Conservation (phyloP, 2,888 invertebrate genomes). For the Euspilapteryx auroguttella region DNA sequence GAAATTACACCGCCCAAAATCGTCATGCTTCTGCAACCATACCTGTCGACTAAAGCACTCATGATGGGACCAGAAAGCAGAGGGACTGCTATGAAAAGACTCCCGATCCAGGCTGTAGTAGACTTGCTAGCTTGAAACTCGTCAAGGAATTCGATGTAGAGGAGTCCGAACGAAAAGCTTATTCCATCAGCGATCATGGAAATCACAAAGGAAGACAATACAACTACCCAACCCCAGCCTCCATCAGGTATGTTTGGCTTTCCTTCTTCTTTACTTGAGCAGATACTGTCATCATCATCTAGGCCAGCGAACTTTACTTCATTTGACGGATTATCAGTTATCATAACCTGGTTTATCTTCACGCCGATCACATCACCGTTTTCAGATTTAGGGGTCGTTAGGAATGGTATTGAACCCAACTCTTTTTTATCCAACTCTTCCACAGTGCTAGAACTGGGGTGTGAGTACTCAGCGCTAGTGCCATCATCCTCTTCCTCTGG, state of each 20-base stretch:
- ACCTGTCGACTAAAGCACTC: slow-evolving; percentile 82
- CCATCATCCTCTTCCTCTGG: slow-evolving; percentile 36
- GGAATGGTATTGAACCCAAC: too few relatives aligned
- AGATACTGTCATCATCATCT: slow-evolving; percentile 16
- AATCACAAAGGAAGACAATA: slow-evolving; percentile 80
- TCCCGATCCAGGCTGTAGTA: slow-evolving; percentile 88
- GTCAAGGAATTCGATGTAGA: slow-evolving; percentile 80
- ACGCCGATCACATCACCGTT: neutral
- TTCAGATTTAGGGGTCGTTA: neutral
- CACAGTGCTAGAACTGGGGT: slow-evolving; percentile 18
- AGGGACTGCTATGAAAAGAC: slow-evolving; percentile 87
- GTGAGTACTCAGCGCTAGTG: slow-evolving; percentile 23
- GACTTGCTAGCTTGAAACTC: slow-evolving; percentile 82
- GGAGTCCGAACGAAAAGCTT: slow-evolving; percentile 88
- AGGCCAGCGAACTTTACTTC: slow-evolving; percentile 18
- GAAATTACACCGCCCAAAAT: slow-evolving; percentile 74
- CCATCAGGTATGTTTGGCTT: slow-evolving; percentile 74
- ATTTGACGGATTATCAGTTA: slow-evolving; percentile 11
- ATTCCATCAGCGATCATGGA: slow-evolving; percentile 92
- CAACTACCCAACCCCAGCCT: slow-evolving; percentile 90
- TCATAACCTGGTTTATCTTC: slow-evolving; percentile 1
- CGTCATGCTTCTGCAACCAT: slow-evolving; percentile 80
- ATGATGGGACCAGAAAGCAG: slow-evolving; percentile 81
- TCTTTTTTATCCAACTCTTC: slow-evolving; percentile 9
- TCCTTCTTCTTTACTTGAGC: slow-evolving; percentile 14